These are phyloP conservation scores for Cerastis leucographa DNA, from an alignment of 2,888 invertebrate species.

Conservation along the genomic window DNA sequence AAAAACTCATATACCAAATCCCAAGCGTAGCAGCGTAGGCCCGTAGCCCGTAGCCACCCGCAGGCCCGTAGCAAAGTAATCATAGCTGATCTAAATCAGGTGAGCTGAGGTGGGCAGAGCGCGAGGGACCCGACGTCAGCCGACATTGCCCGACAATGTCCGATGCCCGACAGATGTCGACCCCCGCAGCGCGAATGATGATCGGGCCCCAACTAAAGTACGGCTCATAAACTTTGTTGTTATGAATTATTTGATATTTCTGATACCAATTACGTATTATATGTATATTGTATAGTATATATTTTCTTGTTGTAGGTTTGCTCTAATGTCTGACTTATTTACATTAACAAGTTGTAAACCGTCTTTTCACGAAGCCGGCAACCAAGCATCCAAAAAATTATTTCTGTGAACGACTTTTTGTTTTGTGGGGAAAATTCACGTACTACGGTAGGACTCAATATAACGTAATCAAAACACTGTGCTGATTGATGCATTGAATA, in stretches of 20 bases:
- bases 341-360: background rate
- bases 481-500: too few species aligned
- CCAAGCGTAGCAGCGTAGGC: constrained; percentile 49
- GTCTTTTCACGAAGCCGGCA: too few species aligned
- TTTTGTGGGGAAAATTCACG: too few species aligned
- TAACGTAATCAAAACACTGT: too few species aligned
- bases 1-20: constrained; percentile 43
- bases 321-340: background rate
- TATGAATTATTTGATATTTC: constrained; percentile 73
- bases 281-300: constrained; percentile 39
- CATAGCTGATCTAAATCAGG: constrained; percentile 66
- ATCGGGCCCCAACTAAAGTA: constrained; percentile 74
- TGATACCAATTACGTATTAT: constrained; percentile 63
- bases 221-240: constrained; percentile 78
- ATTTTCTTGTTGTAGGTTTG: constrained; percentile 19
- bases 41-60: constrained; percentile 37
- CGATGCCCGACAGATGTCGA: constrained; percentile 84
- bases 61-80: constrained; percentile 56
- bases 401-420: too few species aligned
- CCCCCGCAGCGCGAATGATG: constrained; percentile 87
- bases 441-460: too few species aligned
- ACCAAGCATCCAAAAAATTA: too few species aligned
- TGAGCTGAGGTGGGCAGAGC: constrained; percentile 62
- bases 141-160: constrained; percentile 58
- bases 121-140: constrained; percentile 74